Evolutionary conservation across 2,888 invertebrate genomes (phyloP), one percentile per base, ranked within the genome.

Genomic region (Kryphioiulus occultus): DNA sequence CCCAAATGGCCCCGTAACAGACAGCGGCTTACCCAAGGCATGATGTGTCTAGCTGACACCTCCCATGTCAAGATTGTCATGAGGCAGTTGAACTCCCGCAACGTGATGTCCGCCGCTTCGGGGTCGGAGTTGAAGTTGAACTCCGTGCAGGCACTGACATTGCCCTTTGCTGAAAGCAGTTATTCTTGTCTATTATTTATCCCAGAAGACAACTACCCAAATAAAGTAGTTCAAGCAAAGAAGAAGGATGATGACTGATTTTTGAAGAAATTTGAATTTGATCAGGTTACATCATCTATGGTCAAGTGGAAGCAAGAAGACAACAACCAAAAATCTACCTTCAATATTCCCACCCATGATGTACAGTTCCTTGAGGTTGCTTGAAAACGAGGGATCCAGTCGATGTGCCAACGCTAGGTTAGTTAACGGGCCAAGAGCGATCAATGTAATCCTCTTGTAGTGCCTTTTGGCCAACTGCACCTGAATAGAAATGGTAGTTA

Each of bases 61-160:
- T 96, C 96, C 95, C 95, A 96, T 0, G 96, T 95, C 9, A 95
- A 91, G 35, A 96, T 91, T 86, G 92, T 93, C 0, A 95, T 92
- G 17, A 94, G 94, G 86, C 91, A 91, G 83, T 91, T 91, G 53
- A 94, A 92, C 90, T 93, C 93, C 39, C 93, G 92, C n/a, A 96
- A 92, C n/a, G 95, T 94, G 85, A 95, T 94, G 90, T 94, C 93
- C 0, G 95, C 96, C 2, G 96, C 95, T 92, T 96, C 96, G 0
- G 96, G 96, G 92, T 96, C 96, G 32, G 92, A 92, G 89, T 93
- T 93, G 91, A 96, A 96, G 92, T 96, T 96, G 91, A 95, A 96
- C 91, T 96, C 96, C 0, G 95, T 95, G 78, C 94, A 92, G 0
- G 93, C 91, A 0, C 94, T 93, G 32, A 92, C 91, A 90, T 95